Base-by-base conservation (phyloP, 23 tunicate genomes). In the Diplosoma virens region DNA sequence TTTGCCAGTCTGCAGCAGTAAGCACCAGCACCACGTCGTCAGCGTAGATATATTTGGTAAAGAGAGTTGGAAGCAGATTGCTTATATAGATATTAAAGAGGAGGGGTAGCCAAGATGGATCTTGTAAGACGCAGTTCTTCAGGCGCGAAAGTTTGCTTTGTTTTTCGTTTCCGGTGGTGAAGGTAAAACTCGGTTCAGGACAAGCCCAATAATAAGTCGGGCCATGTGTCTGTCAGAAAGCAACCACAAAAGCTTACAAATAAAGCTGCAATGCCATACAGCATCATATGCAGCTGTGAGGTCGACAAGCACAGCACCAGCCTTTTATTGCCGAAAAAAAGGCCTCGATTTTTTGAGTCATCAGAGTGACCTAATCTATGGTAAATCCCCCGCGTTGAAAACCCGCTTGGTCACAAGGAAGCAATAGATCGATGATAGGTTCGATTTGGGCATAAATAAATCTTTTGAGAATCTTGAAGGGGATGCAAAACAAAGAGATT, bases 201-300 rank as follows among this genome's bases (percentile, higher is more conserved):
- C n/a, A n/a, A n/a, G n/a, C n/a, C n/a, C n/a, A n/a, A n/a, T n/a
- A n/a, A n/a, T n/a, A n/a, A n/a, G n/a, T n/a, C n/a, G n/a, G n/a
- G n/a, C n/a, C n/a, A n/a, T n/a, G n/a, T n/a, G 76, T 30, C 76
- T 70, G 58, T 41, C 66, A 17, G 73, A 52, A 24, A 66, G 11
- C 7, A n/a, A 4, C 29, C 18, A 59, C 33, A 69, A 24, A 25
- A 69, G 76, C 32, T 69, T 69, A 59, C 58, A 45, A 24, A 24
- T 35, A 5, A 69, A 59, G 76, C 27, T 16, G n/a, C 32, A 28
- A 28, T 69, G 76, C 76, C 76, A 69, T 18, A 69, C 56, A 5
- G 76, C 36, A 24, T 69, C 76, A 21, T 36, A 35, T 28, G 76
- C 76, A 5, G 76, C 76, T n/a, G 76, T 69, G 54, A 69, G 76